Percentiles rank a stretch among this genome's conserved stretches.
Evolutionary conservation across 2,113 vertebrate species (phyloP).

Genomic region (Lepisosteus osseus): DNA sequence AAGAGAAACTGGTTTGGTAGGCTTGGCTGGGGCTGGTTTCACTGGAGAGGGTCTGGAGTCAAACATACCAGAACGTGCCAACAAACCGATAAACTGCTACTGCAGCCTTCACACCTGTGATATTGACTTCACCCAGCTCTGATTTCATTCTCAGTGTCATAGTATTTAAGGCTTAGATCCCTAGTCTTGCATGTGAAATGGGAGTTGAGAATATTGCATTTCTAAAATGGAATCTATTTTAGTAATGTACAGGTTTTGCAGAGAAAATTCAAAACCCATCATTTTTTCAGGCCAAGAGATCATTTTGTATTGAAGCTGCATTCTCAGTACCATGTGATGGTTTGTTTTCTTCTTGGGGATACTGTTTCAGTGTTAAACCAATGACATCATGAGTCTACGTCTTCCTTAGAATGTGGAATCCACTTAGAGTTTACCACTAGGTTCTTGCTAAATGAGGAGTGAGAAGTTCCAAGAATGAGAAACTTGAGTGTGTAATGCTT

Average conservation of each 20-base stretch:
- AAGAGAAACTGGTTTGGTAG: conserved; percentile 51
- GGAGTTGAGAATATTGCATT: too few relatives aligned
- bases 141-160: conserved; percentile 51
- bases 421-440: background rate
- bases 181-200: conserved; percentile 8
- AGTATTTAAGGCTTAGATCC: conserved; percentile 35
- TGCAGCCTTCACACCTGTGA: conserved; percentile 15
- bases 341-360: conserved; percentile 48
- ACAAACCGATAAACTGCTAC: conserved; percentile 26
- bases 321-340: conserved; percentile 31
- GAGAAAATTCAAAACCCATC: conserved; percentile 43
- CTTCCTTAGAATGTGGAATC: conserved; percentile 15
- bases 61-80: conserved; percentile 30
- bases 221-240: background rate
- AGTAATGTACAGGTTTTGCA: background rate
- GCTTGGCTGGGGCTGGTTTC: conserved; percentile 39
- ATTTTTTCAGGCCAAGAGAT: conserved; percentile 33
- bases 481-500: background rate
- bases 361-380: conserved; percentile 57
- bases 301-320: conserved; percentile 38
- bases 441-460: background rate
- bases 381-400: conserved; percentile 46
- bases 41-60: conserved; percentile 31
- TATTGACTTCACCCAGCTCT: conserved; percentile 5
- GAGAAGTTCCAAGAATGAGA: background rate